Evolutionary conservation across 2,888 invertebrate genomes (phyloP).

Genomic region (Hydraecia micacea): DNA sequence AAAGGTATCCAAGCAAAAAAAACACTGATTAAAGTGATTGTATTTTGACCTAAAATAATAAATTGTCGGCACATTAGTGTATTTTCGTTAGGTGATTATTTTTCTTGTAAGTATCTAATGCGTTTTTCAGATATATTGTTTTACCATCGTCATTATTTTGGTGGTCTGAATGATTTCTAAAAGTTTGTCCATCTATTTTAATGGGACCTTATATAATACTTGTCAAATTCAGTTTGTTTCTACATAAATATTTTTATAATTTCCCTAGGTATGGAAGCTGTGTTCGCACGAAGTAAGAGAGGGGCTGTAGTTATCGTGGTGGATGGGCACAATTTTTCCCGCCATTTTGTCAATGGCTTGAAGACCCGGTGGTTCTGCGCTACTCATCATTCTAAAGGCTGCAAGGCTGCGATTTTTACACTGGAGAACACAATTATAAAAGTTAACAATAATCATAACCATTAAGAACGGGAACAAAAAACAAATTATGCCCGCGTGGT

Average conservation of each 20-base stretch:
- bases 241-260: not conserved
- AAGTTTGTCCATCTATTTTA: too few species aligned
- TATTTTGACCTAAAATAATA: too few species aligned
- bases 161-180: too few species aligned
- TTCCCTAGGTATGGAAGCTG: conserved; percentile 20
- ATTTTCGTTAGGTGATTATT: too few species aligned
- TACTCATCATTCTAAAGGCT: conserved; percentile 37
- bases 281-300: conserved; percentile 19
- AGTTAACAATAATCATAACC: conserved; percentile 28
- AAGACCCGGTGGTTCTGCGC: conserved; percentile 37
- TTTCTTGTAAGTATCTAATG: too few species aligned
- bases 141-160: too few species aligned
- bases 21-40: too few species aligned
- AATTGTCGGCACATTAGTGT: too few species aligned
- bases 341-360: not conserved
- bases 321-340: conserved; percentile 6
- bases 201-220: too few species aligned
- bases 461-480: not conserved
- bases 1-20: too few species aligned
- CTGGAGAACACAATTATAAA: not conserved
- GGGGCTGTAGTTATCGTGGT: conserved; percentile 1
- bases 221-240: not conserved
- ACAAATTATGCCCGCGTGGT: not conserved
- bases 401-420: conserved; percentile 30
- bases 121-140: too few species aligned